Conservation (phyloP, 2,888 invertebrate genomes). For the Ophion ellenae region DNA sequence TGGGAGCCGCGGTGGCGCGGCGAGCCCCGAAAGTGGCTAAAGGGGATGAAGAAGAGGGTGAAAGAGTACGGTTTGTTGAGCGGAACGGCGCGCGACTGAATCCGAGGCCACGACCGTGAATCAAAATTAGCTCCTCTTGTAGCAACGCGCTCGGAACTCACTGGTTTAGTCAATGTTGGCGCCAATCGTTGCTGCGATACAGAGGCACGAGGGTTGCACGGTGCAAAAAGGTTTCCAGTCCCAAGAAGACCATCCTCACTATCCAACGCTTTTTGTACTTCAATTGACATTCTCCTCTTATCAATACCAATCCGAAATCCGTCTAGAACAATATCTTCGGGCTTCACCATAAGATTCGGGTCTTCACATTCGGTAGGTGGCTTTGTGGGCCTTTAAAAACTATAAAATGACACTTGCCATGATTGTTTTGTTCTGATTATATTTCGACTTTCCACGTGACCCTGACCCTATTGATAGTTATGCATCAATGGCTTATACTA, state of each 20-base stretch:
- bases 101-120: slow-evolving; percentile 65
- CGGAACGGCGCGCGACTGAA: slow-evolving; percentile 53
- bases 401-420: too few relatives aligned
- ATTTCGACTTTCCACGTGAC: too few relatives aligned
- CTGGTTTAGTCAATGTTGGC: slow-evolving; percentile 47
- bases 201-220: not conserved
- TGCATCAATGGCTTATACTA: too few relatives aligned
- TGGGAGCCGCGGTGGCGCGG: slow-evolving; percentile 54
- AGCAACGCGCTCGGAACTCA: slow-evolving; percentile 61
- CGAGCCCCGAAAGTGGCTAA: slow-evolving; percentile 55
- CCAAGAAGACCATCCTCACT: not conserved
- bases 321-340: too few relatives aligned
- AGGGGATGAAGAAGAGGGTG: slow-evolving; percentile 71
- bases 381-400: too few relatives aligned
- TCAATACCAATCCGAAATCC: not conserved
- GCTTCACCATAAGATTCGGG: too few relatives aligned
- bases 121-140: slow-evolving; percentile 75
- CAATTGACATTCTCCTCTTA: not conserved
- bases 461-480: too few relatives aligned
- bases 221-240: slow-evolving; percentile 2
- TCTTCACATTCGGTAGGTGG: too few relatives aligned
- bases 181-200: slow-evolving; percentile 24
- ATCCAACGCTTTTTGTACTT: not conserved
- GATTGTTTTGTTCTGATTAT: too few relatives aligned
- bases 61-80: slow-evolving; percentile 73